A percentile compares a stretch with the other conserved stretches of the same genome.
These are phyloP conservation scores for Rattus rattus DNA, from an alignment of 2,113 vertebrate genomes.

Conservation along the genomic window DNA sequence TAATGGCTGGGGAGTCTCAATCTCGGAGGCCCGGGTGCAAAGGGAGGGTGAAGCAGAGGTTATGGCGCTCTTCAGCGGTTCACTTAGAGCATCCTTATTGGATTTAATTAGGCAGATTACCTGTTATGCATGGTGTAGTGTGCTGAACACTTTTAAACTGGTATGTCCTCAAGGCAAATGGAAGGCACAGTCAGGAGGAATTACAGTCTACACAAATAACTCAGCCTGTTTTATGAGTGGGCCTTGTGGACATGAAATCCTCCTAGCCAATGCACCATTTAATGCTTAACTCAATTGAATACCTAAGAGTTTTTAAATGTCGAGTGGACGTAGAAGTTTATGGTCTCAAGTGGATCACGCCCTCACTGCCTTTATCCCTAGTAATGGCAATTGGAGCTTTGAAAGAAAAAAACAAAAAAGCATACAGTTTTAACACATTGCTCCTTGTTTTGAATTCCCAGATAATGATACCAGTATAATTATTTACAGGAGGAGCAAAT, in stretches of 20 bases:
- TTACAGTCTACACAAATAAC: constrained; percentile 92
- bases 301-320: constrained; percentile 93
- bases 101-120: constrained; percentile 99
- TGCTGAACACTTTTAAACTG: constrained; percentile 92
- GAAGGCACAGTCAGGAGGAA: constrained; percentile 94
- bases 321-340: constrained; percentile 88
- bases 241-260: constrained; percentile 83
- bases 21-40: constrained; percentile 90
- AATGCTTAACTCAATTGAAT: constrained; percentile 92
- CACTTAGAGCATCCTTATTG: constrained; percentile 93
- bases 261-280: constrained; percentile 87
- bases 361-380: constrained; percentile 35
- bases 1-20: constrained; percentile 90
- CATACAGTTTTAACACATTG: constrained; percentile 53
- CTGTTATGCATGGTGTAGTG: constrained; percentile 94
- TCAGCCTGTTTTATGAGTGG: constrained; percentile 89
- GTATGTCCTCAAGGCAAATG: constrained; percentile 96
- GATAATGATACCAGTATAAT: not conserved
- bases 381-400: constrained; percentile 56
- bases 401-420: constrained; percentile 59
- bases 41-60: constrained; percentile 96
- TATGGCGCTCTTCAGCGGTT: constrained; percentile 95
- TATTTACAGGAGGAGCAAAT: constrained; percentile 63
- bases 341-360: constrained; percentile 77
- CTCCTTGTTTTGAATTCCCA: constrained; percentile 62